Percentiles rank a stretch among this genome's conserved stretches.
Conservation (phyloP, 2,888 invertebrate genomes). For the Rhopalosiphum nymphaeae region DNA sequence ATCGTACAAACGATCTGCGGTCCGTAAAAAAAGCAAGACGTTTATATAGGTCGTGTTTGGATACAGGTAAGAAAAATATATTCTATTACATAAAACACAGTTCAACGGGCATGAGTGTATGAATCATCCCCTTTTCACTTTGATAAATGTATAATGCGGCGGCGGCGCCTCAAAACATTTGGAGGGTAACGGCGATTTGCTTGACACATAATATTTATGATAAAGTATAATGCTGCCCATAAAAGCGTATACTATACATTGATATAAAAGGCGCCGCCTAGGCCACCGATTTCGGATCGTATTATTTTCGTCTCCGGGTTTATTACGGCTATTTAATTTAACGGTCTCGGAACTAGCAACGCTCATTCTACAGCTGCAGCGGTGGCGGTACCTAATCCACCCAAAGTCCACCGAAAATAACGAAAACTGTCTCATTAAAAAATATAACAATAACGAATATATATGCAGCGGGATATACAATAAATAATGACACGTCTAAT, state of each 20-base stretch:
- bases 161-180: background rate
- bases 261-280: background rate
- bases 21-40: slow-evolving; percentile 79
- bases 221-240: background rate
- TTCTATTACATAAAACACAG: background rate
- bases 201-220: background rate
- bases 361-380: background rate
- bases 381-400: background rate
- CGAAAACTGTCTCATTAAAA: background rate
- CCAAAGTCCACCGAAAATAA: background rate
- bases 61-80: slow-evolving; percentile 73
- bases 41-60: slow-evolving; percentile 80
- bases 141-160: slow-evolving; percentile 65
- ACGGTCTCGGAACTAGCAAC: background rate
- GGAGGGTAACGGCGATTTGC: background rate
- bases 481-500: background rate
- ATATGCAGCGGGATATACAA: background rate
- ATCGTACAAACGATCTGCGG: slow-evolving; percentile 38
- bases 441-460: background rate
- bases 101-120: background rate
- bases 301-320: background rate
- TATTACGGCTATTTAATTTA: background rate
- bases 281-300: background rate
- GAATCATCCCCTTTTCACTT: background rate
- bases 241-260: background rate